Percentiles rank a stretch among this genome's conserved stretches.
These are phyloP conservation scores for Kryphioiulus occultus DNA, from an alignment of 2,888 invertebrate species.

Conservation along the genomic window DNA sequence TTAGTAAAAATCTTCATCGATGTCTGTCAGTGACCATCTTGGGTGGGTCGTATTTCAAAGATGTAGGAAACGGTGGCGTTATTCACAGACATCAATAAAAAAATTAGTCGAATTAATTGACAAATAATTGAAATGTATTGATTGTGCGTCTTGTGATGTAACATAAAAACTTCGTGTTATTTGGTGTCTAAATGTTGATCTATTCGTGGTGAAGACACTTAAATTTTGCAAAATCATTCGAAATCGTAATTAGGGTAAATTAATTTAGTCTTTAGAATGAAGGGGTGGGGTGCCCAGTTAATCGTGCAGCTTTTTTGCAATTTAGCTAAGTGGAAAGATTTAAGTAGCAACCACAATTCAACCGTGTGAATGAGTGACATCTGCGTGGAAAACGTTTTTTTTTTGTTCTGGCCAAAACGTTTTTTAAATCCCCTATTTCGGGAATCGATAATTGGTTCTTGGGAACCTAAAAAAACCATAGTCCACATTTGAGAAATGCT, in stretches of 20 bases:
- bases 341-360: neutral
- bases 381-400: neutral
- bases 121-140: too few species aligned
- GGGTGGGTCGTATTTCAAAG: neutral
- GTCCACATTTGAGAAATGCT: neutral
- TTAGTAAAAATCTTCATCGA: neutral
- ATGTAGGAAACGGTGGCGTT: neutral
- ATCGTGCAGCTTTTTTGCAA: neutral
- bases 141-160: too few species aligned
- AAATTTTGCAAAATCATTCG: neutral
- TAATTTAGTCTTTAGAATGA: neutral
- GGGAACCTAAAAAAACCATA: neutral
- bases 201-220: too few species aligned
- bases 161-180: too few species aligned
- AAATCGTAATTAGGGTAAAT: neutral
- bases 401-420: neutral
- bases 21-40: neutral
- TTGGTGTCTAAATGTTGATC: too few species aligned
- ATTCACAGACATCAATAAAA: too few species aligned
- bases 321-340: neutral
- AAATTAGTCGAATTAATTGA: too few species aligned
- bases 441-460: conserved; percentile 9
- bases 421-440: neutral
- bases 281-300: neutral
- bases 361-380: conserved; percentile 18